Base-by-base conservation (phyloP, 2,888 invertebrate species). In the Esperia sulphurella region DNA sequence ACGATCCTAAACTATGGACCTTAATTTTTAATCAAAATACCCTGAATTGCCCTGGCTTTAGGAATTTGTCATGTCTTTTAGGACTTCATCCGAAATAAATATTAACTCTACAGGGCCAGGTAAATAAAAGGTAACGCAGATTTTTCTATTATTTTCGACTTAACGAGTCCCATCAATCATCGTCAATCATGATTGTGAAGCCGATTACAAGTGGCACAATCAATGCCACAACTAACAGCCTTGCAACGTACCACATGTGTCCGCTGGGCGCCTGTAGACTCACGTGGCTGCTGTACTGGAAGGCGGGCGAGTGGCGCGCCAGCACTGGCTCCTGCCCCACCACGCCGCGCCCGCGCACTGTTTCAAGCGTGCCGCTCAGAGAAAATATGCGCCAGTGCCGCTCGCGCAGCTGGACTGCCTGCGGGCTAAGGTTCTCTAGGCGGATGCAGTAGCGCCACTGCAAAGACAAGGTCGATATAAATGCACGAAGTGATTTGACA, bases 301-400 rank as follows among this genome's bases (percentile, higher is more conserved):
- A 99, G 65, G 98, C 98, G 51, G 98, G 98, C 63, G 96, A 90
- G 53, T 93, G 92, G 52, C 94, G 93, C 41, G 97, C 97, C 50
- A 99, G 90, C 54, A 97, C 93, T 39, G 98, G 98, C 88, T 99
- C 98, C 91, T 98, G 97, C 0, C 98, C 98, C n/a, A 98, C 98
- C 44, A 99, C 98, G 39, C 97, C 98, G 67, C 98, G 92, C 0
- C 98, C 98, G 59, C 98, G 92, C 1, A 96, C 96, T 0, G 98
- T 98, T 89, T 98, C 98, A 67, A 98, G 86, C 10, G 98, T 98
- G 46, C 97, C 96, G 45, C 95, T 96, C 52, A 98, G 90, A 35
- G 97, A 97, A 83, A 98, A 98, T 76, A 99, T 98, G 62, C 98
- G 92, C 98, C 98, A 98, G 83, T 98, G 98, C n/a, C 99, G 91